Evolutionary conservation across 2,113 vertebrate species (phyloP).

Genomic region (Galbula dea): DNA sequence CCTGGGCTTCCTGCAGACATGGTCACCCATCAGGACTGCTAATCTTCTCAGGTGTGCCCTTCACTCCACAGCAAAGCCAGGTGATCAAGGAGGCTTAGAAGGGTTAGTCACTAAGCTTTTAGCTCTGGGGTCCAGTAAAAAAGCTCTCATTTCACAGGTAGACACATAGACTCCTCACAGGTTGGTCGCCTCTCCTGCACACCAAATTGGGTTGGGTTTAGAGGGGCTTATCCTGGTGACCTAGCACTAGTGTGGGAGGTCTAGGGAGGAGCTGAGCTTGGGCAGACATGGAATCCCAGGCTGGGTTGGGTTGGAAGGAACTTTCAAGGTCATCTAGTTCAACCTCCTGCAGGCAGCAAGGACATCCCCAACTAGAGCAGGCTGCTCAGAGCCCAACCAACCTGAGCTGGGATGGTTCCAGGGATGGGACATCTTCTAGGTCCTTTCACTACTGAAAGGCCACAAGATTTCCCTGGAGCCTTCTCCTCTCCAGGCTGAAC

Average conservation of each 20-base stretch:
- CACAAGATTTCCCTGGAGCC: too few species aligned
- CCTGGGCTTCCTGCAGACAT: background rate
- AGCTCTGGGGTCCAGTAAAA: background rate
- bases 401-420: too few species aligned
- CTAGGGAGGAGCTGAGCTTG: background rate
- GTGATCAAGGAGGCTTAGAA: background rate
- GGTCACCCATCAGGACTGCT: background rate
- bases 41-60: conserved; percentile 38
- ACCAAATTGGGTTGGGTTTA: background rate
- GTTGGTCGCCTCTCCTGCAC: background rate
- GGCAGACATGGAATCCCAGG: background rate
- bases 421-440: too few species aligned
- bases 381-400: too few species aligned
- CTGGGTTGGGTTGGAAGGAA: too few species aligned
- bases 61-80: conserved; percentile 9
- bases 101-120: background rate
- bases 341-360: too few species aligned
- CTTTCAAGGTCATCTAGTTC: too few species aligned
- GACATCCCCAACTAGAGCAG: too few species aligned
- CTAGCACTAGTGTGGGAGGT: background rate
- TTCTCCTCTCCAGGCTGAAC: too few species aligned
- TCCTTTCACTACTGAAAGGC: too few species aligned
- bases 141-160: background rate
- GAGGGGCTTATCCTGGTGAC: background rate
- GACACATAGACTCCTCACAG: rapidly evolving